A percentile compares a stretch with the other conserved stretches of the same genome.
phyloP scores from a whole-genome alignment of 92 coral and sea anemone genomes.

The Pocillopora grandis region DNA sequence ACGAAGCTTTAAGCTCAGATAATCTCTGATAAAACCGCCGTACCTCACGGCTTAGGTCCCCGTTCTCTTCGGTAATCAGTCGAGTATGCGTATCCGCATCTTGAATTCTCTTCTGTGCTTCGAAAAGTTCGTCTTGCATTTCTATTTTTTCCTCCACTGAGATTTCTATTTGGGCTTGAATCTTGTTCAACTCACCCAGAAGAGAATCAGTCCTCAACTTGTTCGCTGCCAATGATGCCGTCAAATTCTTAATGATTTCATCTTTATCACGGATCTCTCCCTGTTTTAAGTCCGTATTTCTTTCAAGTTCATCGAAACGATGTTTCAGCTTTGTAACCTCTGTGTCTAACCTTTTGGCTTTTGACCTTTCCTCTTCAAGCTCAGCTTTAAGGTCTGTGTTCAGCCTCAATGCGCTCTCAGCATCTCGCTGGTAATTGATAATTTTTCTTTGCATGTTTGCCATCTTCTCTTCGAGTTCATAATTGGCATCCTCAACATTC shows the following conservation, averaged over 20 bases:
- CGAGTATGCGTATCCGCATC: slow-evolving; percentile 54
- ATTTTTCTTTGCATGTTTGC: slow-evolving; percentile 51
- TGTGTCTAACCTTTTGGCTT: slow-evolving; percentile 37
- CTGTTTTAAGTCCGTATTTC: slow-evolving; percentile 60
- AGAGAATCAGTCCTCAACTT: slow-evolving; percentile 47
- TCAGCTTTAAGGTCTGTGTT: slow-evolving; percentile 56
- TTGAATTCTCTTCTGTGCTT: slow-evolving; percentile 42
- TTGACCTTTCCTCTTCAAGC: slow-evolving; percentile 59
- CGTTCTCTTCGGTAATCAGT: slow-evolving; percentile 57
- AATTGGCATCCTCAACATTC: slow-evolving; percentile 56
- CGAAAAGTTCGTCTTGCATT: slow-evolving; percentile 56
- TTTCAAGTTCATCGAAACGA: slow-evolving; percentile 57
- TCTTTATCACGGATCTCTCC: slow-evolving; percentile 54
- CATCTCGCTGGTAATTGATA: slow-evolving; percentile 65
- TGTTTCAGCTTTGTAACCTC: slow-evolving; percentile 53
- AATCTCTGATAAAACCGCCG: slow-evolving; percentile 51
- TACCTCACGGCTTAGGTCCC: slow-evolving; percentile 46
- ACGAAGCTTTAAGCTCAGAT: slow-evolving; percentile 60
- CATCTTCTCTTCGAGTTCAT: slow-evolving; percentile 55
- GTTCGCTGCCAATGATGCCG: slow-evolving; percentile 38
- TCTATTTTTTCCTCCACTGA: slow-evolving; percentile 63
- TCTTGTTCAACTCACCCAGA: slow-evolving; percentile 48
- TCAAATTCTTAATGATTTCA: slow-evolving; percentile 43
- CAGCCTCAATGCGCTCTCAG: slow-evolving; percentile 58
- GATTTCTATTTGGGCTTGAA: slow-evolving; percentile 66